Evolutionary conservation across 2,888 invertebrate species (phyloP).

Genomic region (Athrips mouffetella): DNA sequence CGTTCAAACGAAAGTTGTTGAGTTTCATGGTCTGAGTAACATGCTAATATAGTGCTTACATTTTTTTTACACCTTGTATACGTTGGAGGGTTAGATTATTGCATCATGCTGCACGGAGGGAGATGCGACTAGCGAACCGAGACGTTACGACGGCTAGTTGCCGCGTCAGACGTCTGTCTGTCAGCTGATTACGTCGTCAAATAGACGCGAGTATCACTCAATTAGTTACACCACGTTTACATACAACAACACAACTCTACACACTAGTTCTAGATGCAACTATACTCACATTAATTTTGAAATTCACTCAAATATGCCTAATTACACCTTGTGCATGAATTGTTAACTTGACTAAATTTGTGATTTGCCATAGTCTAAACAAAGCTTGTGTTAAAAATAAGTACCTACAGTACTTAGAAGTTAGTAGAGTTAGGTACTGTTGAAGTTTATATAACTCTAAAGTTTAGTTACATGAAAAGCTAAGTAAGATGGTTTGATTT

Average conservation of each 20-base stretch:
- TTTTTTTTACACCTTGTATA: too few species aligned
- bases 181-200: slow-evolving; percentile 20
- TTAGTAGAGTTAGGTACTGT: slow-evolving; percentile 1
- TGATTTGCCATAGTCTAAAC: slow-evolving; percentile 11
- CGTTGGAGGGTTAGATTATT: slow-evolving; percentile 11
- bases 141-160: background rate
- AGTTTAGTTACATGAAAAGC: background rate
- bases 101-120: slow-evolving; percentile 10
- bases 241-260: slow-evolving; percentile 16
- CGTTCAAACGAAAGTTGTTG: too few species aligned
- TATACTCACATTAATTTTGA: slow-evolving; percentile 13
- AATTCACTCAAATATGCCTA: background rate
- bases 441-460: background rate
- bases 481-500: background rate
- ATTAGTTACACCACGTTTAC: slow-evolving; percentile 18
- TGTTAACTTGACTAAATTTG: background rate
- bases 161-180: slow-evolving; percentile 18
- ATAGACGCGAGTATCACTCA: slow-evolving; percentile 15
- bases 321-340: slow-evolving; percentile 14
- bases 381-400: slow-evolving; percentile 13
- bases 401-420: background rate
- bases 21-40: too few species aligned
- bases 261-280: slow-evolving; percentile 17
- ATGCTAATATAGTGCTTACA: too few species aligned
- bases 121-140: slow-evolving; percentile 5